phyloP scores from a whole-genome alignment of 2,888 invertebrate genomes.

The Phragmatobia fuliginosa region DNA sequence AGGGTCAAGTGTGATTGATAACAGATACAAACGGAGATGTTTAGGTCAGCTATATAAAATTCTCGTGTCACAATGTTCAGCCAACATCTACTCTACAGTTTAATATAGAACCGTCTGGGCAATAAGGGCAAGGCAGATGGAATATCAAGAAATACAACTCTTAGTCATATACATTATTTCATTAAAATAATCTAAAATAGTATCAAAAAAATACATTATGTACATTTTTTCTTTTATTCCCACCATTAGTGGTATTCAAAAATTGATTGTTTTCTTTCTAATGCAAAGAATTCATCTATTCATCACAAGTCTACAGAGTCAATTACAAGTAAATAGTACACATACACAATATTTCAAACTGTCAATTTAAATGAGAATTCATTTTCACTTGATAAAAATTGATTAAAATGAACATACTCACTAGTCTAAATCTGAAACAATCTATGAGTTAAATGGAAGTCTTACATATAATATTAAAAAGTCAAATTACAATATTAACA shows the following conservation, averaged over 20 bases:
- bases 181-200: slow-evolving; percentile 42
- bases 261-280: slow-evolving; percentile 43
- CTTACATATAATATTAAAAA: slow-evolving; percentile 14
- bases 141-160: slow-evolving; percentile 7
- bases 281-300: slow-evolving; percentile 43
- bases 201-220: slow-evolving; percentile 46
- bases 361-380: slow-evolving; percentile 30
- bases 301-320: slow-evolving; percentile 34
- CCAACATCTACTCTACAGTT: too few relatives aligned
- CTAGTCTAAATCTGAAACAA: slow-evolving; percentile 23
- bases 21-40: too few relatives aligned
- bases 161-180: slow-evolving; percentile 41
- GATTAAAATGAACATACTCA: slow-evolving; percentile 25
- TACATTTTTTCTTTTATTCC: slow-evolving; percentile 37
- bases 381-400: slow-evolving; percentile 26
- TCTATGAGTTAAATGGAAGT: slow-evolving; percentile 12
- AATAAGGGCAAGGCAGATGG: background rate
- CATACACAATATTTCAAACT: slow-evolving; percentile 33
- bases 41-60: too few relatives aligned
- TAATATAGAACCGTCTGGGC: too few relatives aligned
- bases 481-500: slow-evolving; percentile 15
- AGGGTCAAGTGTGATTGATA: too few relatives aligned
- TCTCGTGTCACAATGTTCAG: too few relatives aligned
- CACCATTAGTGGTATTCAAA: slow-evolving; percentile 29
- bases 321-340: slow-evolving; percentile 24